phyloP scores from a whole-genome alignment of 2,113 vertebrate genomes.

The Nannobrachium achirus region DNA sequence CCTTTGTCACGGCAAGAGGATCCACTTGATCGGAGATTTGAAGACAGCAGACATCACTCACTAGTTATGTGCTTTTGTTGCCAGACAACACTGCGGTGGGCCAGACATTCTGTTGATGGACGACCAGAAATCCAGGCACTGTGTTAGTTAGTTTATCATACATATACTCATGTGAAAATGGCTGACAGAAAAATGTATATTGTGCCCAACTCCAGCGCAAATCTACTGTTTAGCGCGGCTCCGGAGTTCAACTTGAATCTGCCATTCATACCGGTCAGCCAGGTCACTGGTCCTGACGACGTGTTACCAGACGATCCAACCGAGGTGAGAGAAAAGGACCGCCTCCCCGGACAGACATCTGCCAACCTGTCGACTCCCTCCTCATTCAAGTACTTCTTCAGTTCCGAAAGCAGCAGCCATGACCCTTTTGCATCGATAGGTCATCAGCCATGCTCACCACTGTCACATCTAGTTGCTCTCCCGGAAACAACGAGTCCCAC shows the following conservation, averaged over 20 bases:
- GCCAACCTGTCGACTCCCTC: conserved; percentile 81
- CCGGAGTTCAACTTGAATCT: conserved; percentile 92
- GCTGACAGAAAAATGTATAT: conserved; percentile 79
- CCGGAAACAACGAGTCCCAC: conserved; percentile 63
- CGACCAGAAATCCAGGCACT: too few species aligned
- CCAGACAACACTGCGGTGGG: too few species aligned
- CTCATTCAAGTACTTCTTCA: conserved; percentile 94
- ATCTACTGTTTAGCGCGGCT: conserved; percentile 89
- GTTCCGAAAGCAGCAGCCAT: conserved; percentile 71
- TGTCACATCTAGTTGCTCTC: conserved; percentile 54
- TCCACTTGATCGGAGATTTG: too few species aligned
- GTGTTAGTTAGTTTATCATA: too few species aligned
- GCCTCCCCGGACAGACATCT: conserved; percentile 91
- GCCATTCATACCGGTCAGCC: conserved; percentile 95
- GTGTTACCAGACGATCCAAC: conserved; percentile 85
- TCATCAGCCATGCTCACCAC: conserved; percentile 79
- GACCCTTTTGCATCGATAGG: conserved; percentile 95
- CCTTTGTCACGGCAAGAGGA: too few species aligned
- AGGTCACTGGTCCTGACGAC: conserved; percentile 76
- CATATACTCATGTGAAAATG: conserved; percentile 61
- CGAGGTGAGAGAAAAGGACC: conserved; percentile 97
- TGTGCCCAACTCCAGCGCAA: conserved; percentile 77
- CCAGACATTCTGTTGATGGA: too few species aligned
- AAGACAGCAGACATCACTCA: too few species aligned
- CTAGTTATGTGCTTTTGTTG: too few species aligned